Evolutionary conservation across 1,140 invertebrate genomes (phyloP).

Genomic region (Drosophila santomea): DNA sequence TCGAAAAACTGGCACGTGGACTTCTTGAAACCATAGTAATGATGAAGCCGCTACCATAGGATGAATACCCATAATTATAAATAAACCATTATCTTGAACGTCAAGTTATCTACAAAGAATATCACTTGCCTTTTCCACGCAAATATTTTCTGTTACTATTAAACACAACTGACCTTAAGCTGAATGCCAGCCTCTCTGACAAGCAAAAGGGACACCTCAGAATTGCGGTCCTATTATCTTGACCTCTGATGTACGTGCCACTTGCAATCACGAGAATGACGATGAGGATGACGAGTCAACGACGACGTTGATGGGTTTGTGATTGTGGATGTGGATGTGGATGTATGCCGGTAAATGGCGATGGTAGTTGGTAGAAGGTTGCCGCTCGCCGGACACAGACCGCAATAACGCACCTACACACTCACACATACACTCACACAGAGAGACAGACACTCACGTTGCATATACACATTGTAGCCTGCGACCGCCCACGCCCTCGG

Average conservation of each 20-base stretch:
- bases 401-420: slow-evolving; percentile 36
- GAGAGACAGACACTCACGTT: neutral
- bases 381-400: slow-evolving; percentile 55
- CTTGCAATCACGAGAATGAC: slow-evolving; percentile 45
- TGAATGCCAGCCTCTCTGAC: neutral
- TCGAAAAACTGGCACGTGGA: neutral
- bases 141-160: neutral
- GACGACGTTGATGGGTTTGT: slow-evolving; percentile 56
- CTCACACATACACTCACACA: slow-evolving; percentile 25
- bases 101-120: too few relatives aligned
- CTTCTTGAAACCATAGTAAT: neutral
- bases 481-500: slow-evolving; percentile 13
- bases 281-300: slow-evolving; percentile 48
- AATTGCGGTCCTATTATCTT: slow-evolving; percentile 5
- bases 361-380: slow-evolving; percentile 22
- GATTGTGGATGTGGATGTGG: slow-evolving; percentile 56
- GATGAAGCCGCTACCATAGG: neutral
- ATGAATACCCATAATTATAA: neutral
- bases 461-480: slow-evolving; percentile 32
- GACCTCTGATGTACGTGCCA: slow-evolving; percentile 28
- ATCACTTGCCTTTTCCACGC: too few relatives aligned
- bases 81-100: too few relatives aligned
- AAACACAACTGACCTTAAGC: neutral
- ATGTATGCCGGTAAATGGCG: slow-evolving; percentile 26
- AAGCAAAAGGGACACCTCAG: neutral